A percentile compares a stretch with the other conserved stretches of the same genome.
These are phyloP conservation scores for Copidosoma aretas DNA, from an alignment of 2,888 invertebrate species.

Conservation along the genomic window DNA sequence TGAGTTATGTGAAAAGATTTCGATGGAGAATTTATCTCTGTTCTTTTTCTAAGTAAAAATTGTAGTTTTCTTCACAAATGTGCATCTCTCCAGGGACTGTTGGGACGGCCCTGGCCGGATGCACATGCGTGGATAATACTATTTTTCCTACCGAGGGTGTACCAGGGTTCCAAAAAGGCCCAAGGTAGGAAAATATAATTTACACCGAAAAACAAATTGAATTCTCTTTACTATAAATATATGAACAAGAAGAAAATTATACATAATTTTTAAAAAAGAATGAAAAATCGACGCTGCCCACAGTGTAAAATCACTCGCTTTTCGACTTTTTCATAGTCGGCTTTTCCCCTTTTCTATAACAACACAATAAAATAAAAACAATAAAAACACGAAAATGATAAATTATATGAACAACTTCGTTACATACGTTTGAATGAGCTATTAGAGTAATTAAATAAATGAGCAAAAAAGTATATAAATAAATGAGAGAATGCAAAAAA, in stretches of 20 bases:
- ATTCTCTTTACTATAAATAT: slow-evolving; percentile 28
- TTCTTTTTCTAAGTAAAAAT: slow-evolving; percentile 36
- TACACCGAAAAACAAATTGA: slow-evolving; percentile 21
- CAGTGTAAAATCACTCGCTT: slow-evolving; percentile 37
- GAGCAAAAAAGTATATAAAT: slow-evolving; percentile 18
- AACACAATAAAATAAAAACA: slow-evolving; percentile 9
- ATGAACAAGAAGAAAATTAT: slow-evolving; percentile 8
- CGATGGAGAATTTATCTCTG: slow-evolving; percentile 40
- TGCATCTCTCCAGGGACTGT: no score
- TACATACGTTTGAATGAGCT: slow-evolving; percentile 23
- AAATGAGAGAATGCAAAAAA: slow-evolving; percentile 22
- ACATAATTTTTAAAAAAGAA: slow-evolving; percentile 18
- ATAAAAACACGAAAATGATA: slow-evolving; percentile 19
- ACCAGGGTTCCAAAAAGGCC: no score
- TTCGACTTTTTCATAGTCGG: slow-evolving; percentile 35
- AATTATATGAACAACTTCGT: slow-evolving; percentile 32
- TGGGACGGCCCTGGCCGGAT: no score
- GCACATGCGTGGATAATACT: no score
- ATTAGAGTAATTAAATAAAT: slow-evolving; percentile 19
- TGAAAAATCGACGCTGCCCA: slow-evolving; percentile 32
- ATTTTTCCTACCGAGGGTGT: no score
- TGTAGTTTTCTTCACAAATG: no score
- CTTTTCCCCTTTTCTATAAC: slow-evolving; percentile 37
- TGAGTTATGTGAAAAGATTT: slow-evolving; percentile 38
- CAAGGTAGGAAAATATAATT: no score